phyloP scores from a whole-genome alignment of 2,797 vertebrate genomes.

The Danio jaintianensis region DNA sequence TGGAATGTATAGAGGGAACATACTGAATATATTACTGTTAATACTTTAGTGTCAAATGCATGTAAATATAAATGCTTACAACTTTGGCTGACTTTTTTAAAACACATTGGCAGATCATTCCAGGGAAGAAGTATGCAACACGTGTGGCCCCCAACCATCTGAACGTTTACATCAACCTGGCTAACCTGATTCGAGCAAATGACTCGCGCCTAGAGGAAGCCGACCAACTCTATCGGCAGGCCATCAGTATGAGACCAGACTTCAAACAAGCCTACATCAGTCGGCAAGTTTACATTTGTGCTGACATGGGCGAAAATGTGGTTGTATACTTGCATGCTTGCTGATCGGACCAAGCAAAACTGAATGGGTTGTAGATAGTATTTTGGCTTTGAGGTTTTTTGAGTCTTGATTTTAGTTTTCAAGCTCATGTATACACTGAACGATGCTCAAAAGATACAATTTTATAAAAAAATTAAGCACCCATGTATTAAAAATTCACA shows the following conservation, averaged over 20 bases:
- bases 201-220: constrained; percentile 97
- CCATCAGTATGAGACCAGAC: constrained; percentile 98
- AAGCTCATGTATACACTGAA: constrained; percentile 13
- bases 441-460: constrained; percentile 7
- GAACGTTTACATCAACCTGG: constrained; percentile 98
- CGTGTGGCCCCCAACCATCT: constrained; percentile 97
- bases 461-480: neutral
- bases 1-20: constrained; percentile 5
- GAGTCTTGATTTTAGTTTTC: neutral
- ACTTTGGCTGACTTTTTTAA: constrained; percentile 20
- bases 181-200: constrained; percentile 93
- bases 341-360: neutral
- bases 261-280: constrained; percentile 99
- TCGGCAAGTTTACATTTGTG: constrained; percentile 78
- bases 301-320: neutral
- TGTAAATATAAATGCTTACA: constrained; percentile 24
- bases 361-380: neutral
- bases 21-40: constrained; percentile 5
- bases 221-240: constrained; percentile 96
- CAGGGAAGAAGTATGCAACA: constrained; percentile 97
- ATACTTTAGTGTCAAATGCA: neutral
- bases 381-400: constrained; percentile 27
- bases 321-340: constrained; percentile 4
- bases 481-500: neutral
- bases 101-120: constrained; percentile 85